Evolutionary conservation across 1,140 invertebrate genomes (phyloP).

Genomic region (Heliconius hewitsoni): DNA sequence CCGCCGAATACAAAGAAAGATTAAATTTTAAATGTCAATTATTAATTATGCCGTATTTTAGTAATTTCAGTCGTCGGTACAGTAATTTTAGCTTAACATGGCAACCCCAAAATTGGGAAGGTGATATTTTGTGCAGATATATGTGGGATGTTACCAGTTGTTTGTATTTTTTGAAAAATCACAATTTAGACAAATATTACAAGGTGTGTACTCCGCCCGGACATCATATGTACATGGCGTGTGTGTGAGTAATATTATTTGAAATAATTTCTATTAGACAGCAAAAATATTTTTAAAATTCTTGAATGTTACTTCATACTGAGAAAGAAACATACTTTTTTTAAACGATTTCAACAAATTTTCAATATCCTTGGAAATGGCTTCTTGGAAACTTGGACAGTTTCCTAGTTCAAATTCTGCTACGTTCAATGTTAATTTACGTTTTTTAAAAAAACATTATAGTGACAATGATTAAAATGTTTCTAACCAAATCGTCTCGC

Average conservation of each 20-base stretch:
- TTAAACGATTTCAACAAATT: too few relatives aligned
- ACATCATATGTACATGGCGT: slow-evolving; percentile 80
- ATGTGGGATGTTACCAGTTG: slow-evolving; percentile 85
- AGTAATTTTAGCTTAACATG: slow-evolving; percentile 40
- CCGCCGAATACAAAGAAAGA: slow-evolving; percentile 84
- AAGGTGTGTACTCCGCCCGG: slow-evolving; percentile 85
- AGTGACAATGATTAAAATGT: too few relatives aligned
- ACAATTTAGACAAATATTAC: slow-evolving; percentile 83
- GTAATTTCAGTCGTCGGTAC: slow-evolving; percentile 42
- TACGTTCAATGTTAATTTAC: too few relatives aligned
- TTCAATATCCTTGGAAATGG: too few relatives aligned
- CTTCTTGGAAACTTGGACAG: too few relatives aligned
- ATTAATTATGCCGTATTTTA: slow-evolving; percentile 78
- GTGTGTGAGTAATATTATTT: slow-evolving; percentile 64
- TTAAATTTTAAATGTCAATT: slow-evolving; percentile 84
- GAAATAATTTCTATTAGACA: slow-evolving; percentile 3
- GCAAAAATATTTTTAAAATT: too few relatives aligned
- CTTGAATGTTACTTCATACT: too few relatives aligned
- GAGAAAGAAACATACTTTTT: too few relatives aligned
- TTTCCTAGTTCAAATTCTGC: too few relatives aligned
- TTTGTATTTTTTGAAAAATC: slow-evolving; percentile 84
- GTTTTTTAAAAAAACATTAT: too few relatives aligned
- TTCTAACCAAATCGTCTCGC: too few relatives aligned
- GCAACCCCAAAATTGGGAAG: slow-evolving; percentile 47
- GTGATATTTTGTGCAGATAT: slow-evolving; percentile 69